Percentiles rank a stretch among this genome's conserved stretches.
Conservation (phyloP, 2,888 invertebrate genomes). For the Machimus atricapillus region DNA sequence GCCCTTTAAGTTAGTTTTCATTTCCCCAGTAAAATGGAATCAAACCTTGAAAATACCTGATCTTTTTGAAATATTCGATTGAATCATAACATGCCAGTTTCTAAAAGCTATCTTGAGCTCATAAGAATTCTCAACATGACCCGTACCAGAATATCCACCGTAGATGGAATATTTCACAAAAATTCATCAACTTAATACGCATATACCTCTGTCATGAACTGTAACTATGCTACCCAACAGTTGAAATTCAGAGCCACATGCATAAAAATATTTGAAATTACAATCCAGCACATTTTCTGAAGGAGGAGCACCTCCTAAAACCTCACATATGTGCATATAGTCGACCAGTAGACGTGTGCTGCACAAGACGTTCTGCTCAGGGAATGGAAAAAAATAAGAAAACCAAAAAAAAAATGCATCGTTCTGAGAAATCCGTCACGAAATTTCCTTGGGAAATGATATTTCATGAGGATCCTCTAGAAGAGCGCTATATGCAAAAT, state of each 20-base stretch:
- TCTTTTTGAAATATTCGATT: neutral
- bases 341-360: neutral
- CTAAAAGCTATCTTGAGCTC: neutral
- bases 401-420: neutral
- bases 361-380: neutral
- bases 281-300: neutral
- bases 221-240: neutral
- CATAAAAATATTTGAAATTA: slow-evolving; percentile 30
- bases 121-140: neutral
- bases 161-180: neutral
- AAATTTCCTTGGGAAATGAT: slow-evolving; percentile 6
- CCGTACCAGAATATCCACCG: neutral
- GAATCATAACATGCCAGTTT: neutral
- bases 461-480: neutral
- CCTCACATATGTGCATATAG: neutral
- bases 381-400: neutral
- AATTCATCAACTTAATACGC: neutral
- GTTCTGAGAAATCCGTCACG: slow-evolving; percentile 3
- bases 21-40: neutral
- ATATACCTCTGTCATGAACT: neutral
- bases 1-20: neutral
- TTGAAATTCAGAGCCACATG: neutral
- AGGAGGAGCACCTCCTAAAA: neutral
- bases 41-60: neutral
- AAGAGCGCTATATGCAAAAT: slow-evolving; percentile 8